phyloP scores from a whole-genome alignment of 2,797 vertebrate species.

The Poeciliopsis gracilis region DNA sequence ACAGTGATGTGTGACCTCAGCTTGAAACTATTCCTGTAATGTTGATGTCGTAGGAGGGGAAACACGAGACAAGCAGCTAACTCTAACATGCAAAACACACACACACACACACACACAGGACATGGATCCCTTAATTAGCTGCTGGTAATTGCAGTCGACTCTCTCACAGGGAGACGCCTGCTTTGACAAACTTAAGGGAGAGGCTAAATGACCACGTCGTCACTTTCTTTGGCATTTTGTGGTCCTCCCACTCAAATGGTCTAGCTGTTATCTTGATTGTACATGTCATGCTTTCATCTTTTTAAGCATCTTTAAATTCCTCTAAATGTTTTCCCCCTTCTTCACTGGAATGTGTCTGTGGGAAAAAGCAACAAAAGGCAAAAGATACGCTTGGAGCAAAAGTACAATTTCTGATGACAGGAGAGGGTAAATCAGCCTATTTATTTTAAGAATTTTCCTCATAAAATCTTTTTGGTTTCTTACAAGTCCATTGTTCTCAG shows the following conservation, averaged over 20 bases:
- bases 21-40: constrained; percentile 72
- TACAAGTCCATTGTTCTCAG: constrained; percentile 4
- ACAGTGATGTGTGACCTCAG: constrained; percentile 63
- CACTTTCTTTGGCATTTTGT: constrained; percentile 21
- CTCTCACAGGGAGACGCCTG: constrained; percentile 30
- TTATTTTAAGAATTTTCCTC: constrained; percentile 19
- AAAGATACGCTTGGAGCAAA: constrained; percentile 15
- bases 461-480: constrained; percentile 9
- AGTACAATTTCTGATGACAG: constrained; percentile 17
- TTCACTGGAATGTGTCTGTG: constrained; percentile 1
- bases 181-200: constrained; percentile 41
- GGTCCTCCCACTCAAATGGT: constrained; percentile 8
- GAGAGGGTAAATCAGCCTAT: constrained; percentile 4
- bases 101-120: constrained; percentile 13
- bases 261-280: constrained; percentile 8
- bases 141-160: constrained; percentile 46
- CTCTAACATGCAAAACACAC: constrained; percentile 31
- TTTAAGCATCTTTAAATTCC: constrained; percentile 10
- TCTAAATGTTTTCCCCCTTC: constrained; percentile 10
- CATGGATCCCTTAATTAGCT: constrained; percentile 37
- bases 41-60: constrained; percentile 53
- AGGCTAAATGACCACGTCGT: constrained; percentile 46
- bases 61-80: constrained; percentile 47
- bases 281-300: neutral
- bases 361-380: constrained; percentile 14